A percentile compares a stretch with the other conserved stretches of the same genome.
phyloP scores from a whole-genome alignment of 2,113 vertebrate species.

The Salvelinus alpinus region DNA sequence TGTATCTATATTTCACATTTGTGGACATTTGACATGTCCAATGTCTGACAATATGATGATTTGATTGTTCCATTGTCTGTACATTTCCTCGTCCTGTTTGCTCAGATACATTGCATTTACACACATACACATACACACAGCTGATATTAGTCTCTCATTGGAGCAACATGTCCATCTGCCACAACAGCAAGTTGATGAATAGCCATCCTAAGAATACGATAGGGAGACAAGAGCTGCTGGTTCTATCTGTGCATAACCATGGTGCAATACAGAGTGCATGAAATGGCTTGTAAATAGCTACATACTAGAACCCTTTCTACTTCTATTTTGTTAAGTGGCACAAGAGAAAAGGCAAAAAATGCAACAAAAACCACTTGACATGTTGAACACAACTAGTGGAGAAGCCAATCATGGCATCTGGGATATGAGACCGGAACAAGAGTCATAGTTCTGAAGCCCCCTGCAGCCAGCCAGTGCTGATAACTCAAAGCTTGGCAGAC shows the following conservation, averaged over 20 bases:
- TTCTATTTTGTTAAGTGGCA: no score
- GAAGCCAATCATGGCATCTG: neutral
- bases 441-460: neutral
- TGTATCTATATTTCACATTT: no score
- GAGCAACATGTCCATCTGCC: neutral
- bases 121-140: constrained; percentile 4
- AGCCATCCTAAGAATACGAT: neutral
- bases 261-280: no score
- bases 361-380: neutral
- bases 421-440: neutral
- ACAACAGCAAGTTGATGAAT: neutral
- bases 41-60: neutral
- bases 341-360: no score
- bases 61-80: neutral
- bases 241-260: no score
- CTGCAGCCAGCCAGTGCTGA: neutral
- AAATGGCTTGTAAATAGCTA: no score
- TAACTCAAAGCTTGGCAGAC: neutral
- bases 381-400: neutral
- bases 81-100: neutral
- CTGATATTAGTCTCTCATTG: neutral
- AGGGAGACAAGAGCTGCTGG: neutral
- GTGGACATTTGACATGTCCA: neutral
- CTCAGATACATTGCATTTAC: neutral
- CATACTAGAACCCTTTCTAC: no score